Conservation (phyloP, 37 sponge, comb jelly and placozoan species). For the Agelas oroides region DNA sequence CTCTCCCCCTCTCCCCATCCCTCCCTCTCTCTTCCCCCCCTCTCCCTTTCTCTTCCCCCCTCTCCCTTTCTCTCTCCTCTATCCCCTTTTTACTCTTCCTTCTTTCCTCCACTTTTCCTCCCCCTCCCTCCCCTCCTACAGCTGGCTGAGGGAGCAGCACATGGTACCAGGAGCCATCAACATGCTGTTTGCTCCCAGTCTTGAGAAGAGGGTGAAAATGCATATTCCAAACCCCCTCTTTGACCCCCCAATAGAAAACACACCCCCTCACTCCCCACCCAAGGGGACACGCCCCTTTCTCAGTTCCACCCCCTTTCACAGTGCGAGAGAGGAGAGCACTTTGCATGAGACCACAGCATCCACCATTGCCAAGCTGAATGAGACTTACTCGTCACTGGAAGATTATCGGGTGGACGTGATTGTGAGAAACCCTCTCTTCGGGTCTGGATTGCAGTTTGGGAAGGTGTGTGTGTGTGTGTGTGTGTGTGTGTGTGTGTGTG, state of each 20-base stretch:
- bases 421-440: conserved; percentile 73
- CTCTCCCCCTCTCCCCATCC: no score
- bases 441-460: conserved; percentile 37
- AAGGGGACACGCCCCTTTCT: not conserved
- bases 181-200: conserved; percentile 48
- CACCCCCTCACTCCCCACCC: not conserved
- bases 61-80: no score
- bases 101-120: no score
- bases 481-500: conserved; percentile 35
- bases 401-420: conserved; percentile 51
- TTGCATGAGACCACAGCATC: conserved; percentile 2
- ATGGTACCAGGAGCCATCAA: conserved; percentile 56
- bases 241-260: not conserved
- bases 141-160: conserved; percentile 76
- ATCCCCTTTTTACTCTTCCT: not conserved
- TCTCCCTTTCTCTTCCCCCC: no score
- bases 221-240: conserved; percentile 59
- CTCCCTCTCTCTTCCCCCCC: not conserved
- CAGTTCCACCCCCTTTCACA: conserved; percentile 36
- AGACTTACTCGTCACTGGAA: not conserved
- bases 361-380: not conserved
- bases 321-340: not conserved
- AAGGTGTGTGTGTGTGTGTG: conserved; percentile 28
- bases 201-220: conserved; percentile 42
- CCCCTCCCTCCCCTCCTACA: not conserved